These are phyloP conservation scores for Vicugna pacos DNA, from an alignment of 2,113 vertebrate species.

Conservation along the genomic window DNA sequence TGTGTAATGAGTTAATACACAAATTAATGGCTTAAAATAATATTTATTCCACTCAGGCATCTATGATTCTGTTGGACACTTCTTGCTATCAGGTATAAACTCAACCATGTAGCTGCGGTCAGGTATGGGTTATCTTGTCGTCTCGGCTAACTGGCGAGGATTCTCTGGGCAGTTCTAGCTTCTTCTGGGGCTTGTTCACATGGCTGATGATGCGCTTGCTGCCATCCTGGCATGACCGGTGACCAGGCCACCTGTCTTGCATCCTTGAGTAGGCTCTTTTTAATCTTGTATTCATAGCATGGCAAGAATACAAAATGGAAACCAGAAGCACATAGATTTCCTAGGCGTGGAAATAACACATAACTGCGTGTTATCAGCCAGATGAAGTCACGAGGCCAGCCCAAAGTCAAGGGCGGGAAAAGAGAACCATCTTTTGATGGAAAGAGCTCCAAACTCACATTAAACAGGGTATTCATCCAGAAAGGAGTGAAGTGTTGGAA, in stretches of 20 bases:
- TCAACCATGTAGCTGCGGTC: background rate
- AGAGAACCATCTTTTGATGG: background rate
- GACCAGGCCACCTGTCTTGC: background rate
- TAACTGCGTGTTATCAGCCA: fast-evolving
- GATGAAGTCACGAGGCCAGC: background rate
- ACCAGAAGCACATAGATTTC: background rate
- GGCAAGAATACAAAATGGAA: background rate
- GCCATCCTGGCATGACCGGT: background rate
- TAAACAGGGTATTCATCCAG: background rate
- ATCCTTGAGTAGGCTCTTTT: background rate
- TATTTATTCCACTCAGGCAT: background rate
- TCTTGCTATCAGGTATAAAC: background rate
- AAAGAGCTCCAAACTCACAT: background rate
- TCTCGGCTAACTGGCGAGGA: background rate
- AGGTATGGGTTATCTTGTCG: background rate
- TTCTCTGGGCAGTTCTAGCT: too few species aligned
- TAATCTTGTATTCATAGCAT: background rate
- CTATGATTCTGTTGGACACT: background rate
- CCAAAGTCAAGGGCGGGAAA: background rate
- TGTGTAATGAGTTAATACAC: background rate
- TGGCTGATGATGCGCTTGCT: background rate
- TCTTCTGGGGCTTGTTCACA: background rate
- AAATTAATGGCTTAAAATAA: background rate
- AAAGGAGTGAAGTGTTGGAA: background rate
- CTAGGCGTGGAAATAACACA: background rate